phyloP scores from a whole-genome alignment of 1,140 invertebrate species.

The Hylaeus volcanicus region DNA sequence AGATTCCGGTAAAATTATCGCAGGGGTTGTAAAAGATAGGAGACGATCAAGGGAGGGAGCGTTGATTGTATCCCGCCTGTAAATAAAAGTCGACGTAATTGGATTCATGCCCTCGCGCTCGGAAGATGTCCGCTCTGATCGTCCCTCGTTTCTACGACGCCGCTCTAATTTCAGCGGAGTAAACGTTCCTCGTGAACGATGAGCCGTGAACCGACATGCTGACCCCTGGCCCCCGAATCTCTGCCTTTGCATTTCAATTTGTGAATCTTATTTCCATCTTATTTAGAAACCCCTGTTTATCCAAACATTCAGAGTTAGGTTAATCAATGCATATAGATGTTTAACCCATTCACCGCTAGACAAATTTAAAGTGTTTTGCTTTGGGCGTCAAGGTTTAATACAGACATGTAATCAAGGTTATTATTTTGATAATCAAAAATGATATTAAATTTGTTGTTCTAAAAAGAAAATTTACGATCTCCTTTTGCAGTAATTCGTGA shows the following conservation, averaged over 20 bases:
- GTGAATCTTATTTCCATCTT: constrained; percentile 12
- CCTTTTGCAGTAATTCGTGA: no score
- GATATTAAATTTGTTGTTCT: no score
- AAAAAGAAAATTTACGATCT: no score
- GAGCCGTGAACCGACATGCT: background rate
- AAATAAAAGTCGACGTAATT: constrained; percentile 43
- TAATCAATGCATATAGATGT: no score
- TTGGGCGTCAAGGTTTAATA: no score
- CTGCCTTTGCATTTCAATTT: background rate
- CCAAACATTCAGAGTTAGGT: no score
- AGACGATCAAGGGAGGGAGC: constrained; percentile 18
- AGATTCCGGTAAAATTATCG: background rate
- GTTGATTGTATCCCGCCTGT: constrained; percentile 37
- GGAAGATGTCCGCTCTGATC: constrained; percentile 13
- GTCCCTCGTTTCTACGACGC: background rate
- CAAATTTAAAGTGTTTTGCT: no score
- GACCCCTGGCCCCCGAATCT: background rate
- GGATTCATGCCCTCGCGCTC: constrained; percentile 39
- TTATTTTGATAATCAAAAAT: no score
- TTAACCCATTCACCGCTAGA: no score
- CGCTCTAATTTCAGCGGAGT: constrained; percentile 19
- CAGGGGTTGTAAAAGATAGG: constrained; percentile 11
- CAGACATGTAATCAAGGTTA: no score
- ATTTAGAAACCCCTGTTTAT: background rate
- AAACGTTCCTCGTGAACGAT: constrained; percentile 7